phyloP scores from a whole-genome alignment of 1,140 invertebrate genomes.

The Drosophila micromelanica region DNA sequence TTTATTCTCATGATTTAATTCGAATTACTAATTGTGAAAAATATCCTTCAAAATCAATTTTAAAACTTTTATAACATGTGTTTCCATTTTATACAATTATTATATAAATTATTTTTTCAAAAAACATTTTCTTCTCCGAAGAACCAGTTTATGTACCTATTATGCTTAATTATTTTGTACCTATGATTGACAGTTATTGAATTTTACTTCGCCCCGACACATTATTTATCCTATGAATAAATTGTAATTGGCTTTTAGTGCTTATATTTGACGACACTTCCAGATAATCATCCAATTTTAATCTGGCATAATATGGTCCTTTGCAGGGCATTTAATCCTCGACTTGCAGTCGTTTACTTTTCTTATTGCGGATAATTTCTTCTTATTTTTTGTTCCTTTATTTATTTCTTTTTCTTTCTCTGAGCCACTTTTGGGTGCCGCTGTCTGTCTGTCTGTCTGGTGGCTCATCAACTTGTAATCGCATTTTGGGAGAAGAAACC shows the following conservation, averaged over 20 bases:
- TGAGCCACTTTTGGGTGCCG: conserved; percentile 25
- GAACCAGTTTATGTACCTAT: too few relatives aligned
- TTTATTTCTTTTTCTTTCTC: background rate
- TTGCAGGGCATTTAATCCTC: conserved; percentile 5
- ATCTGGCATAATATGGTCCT: background rate
- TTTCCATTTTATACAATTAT: too few relatives aligned
- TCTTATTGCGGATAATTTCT: conserved; percentile 1
- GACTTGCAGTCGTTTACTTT: conserved; percentile 8
- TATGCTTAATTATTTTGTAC: background rate
- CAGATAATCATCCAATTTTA: background rate
- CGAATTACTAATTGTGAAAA: too few relatives aligned
- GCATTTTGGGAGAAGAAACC: conserved; percentile 68
- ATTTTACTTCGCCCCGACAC: too few relatives aligned
- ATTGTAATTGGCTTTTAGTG: background rate
- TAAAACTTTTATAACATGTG: too few relatives aligned
- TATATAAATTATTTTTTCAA: too few relatives aligned
- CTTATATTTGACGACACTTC: background rate
- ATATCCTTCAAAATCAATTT: too few relatives aligned
- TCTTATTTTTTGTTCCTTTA: background rate
- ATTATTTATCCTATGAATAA: background rate
- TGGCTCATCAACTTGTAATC: conserved; percentile 75
- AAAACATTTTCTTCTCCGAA: too few relatives aligned
- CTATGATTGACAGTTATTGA: background rate
- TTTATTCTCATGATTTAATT: too few relatives aligned
- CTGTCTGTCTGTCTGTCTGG: conserved; percentile 50